Evolutionary conservation across 1,140 invertebrate genomes (phyloP).

Genomic region (Phthorimaea operculella): DNA sequence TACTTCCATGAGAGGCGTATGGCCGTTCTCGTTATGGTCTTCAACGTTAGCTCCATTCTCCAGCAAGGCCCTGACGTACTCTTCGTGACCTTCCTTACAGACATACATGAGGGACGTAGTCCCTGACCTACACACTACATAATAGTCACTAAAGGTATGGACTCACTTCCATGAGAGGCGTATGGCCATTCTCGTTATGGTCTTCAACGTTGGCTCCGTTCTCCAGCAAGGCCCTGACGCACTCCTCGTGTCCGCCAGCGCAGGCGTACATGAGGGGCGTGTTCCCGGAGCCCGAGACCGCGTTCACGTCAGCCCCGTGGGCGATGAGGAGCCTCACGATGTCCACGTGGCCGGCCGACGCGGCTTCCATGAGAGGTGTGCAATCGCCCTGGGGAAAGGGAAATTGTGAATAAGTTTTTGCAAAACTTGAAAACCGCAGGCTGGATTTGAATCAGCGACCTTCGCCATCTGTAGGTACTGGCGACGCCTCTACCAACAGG

Average conservation of each 20-base stretch:
- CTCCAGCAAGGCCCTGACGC: constrained; percentile 89
- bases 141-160: background rate
- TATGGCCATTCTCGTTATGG: constrained; percentile 99
- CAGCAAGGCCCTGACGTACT: constrained; percentile 89
- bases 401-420: too few species aligned
- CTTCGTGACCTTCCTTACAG: constrained; percentile 98
- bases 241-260: constrained; percentile 94
- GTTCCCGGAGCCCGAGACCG: constrained; percentile 95
- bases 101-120: constrained; percentile 86
- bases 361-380: constrained; percentile 97
- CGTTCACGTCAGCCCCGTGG: constrained; percentile 96
- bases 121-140: too few species aligned
- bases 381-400: constrained; percentile 79
- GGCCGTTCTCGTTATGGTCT: constrained; percentile 88
- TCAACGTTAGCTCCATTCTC: constrained; percentile 95
- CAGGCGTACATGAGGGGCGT: constrained; percentile 99
- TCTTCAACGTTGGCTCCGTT: constrained; percentile 96
- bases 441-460: too few species aligned
- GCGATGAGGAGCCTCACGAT: constrained; percentile 92
- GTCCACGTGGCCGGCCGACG: constrained; percentile 93
- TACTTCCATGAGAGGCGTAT: constrained; percentile 89
- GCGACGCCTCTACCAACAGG: too few species aligned
- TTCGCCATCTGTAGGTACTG: too few species aligned
- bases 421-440: too few species aligned
- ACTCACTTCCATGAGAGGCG: constrained; percentile 68